Evolutionary conservation across 35 echinoderm and acorn worm species (phyloP).

Genomic region (Heliocidaris erythrogramma): DNA sequence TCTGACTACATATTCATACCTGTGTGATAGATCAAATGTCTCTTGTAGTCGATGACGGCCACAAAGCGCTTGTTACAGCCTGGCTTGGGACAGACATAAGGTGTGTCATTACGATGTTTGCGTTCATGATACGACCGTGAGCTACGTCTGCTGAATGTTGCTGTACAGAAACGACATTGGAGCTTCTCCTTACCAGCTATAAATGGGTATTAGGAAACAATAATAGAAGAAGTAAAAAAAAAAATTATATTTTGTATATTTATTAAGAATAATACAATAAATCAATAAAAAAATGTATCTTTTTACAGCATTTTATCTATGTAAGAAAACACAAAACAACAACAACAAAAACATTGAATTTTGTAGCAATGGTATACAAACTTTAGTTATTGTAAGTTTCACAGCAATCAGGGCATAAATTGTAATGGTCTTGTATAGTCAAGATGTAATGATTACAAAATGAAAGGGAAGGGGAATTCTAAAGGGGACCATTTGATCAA

Average conservation of each 20-base stretch:
- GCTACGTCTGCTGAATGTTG: slow-evolving; percentile 84
- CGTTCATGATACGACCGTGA: slow-evolving; percentile 98
- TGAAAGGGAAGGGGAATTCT: too few relatives aligned
- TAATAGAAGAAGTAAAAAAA: background rate
- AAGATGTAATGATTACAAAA: too few relatives aligned
- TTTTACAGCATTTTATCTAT: background rate
- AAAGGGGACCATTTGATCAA: too few relatives aligned
- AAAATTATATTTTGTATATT: background rate
- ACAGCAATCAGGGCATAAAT: too few relatives aligned
- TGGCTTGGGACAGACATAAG: slow-evolving; percentile 95
- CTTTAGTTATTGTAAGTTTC: too few relatives aligned
- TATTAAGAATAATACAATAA: background rate
- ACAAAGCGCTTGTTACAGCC: slow-evolving; percentile 98
- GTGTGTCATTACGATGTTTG: slow-evolving; percentile 83
- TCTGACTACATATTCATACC: slow-evolving; percentile 50
- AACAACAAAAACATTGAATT: too few relatives aligned
- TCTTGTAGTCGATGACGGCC: slow-evolving; percentile 97
- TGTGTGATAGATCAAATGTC: slow-evolving; percentile 97
- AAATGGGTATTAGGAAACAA: background rate
- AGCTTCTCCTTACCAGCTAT: slow-evolving; percentile 86
- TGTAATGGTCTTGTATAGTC: too few relatives aligned
- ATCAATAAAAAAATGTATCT: background rate
- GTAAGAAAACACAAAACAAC: too few relatives aligned
- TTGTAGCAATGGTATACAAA: too few relatives aligned
- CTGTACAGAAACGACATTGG: slow-evolving; percentile 89